Evolutionary conservation across 2,797 vertebrate species (phyloP), one percentile per base, ranked within the genome.

Genomic region (Micropoecilia bifurca): DNA sequence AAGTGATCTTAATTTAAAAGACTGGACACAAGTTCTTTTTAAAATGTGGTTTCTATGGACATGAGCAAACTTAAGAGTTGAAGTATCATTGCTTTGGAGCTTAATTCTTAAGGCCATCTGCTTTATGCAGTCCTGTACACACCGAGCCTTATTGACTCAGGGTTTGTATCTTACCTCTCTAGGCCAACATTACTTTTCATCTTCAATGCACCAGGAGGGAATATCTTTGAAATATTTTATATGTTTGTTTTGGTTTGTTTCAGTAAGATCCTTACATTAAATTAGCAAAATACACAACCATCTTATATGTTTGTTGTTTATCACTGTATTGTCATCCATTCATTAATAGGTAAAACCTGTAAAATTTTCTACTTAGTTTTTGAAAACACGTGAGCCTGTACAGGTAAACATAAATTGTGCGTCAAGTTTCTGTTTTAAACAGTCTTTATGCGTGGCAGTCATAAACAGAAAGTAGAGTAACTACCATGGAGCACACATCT

Each of bases 1-100:
- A 81, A 55, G 75, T 74, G 73, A 85, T 16, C 48, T 89, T 88
- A 83, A 92, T 89, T 91, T 83, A 79, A 89, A 80, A 80, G 78
- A 78, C 61, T 76, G 80, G 87, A 90, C 83, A 87, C 68, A 6
- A 55, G 9, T 14, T 59, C 71, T 78, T n/a, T 9, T 14, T 4
- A 30, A 4, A 33, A 16, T 46, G 13, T 55, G 48, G 48, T 80
- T 75, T 61, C 59, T 61, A 6, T 61, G 61, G 66, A 87, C 84
- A 89, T 77, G 76, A 88, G 57, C 76, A 80, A 93, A 87, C 71
- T 81, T 74, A 73, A 75, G 45, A 85, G 88, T 82, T 89, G 25
- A 77, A 84, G 76, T 83, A 53, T 84, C 39, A 55, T 20, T 4
- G 39, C 4, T n/a, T 75, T 82, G 61, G n/a, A 80, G 86, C 59